Base-by-base conservation (phyloP, 2,888 invertebrate species). In the Silvanus unidentatus region DNA sequence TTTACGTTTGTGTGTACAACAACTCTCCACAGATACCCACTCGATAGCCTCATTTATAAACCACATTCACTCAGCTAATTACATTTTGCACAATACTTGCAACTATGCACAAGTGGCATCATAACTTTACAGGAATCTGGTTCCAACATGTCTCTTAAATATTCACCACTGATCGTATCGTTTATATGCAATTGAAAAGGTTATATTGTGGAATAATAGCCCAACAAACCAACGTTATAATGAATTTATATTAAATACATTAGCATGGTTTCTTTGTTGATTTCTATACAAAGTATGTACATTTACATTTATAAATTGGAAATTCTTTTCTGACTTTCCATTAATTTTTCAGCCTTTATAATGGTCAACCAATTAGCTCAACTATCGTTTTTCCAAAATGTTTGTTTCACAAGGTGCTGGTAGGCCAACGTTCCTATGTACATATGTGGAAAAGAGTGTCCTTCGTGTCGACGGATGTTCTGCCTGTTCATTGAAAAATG, bases 21-120 rank as follows among this genome's bases (percentile, higher is more conserved):
- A 46, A 41, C 37, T 14, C 47, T 44, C 42, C 50, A 53, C 50
- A 48, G 55, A 55, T 58, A 59, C 58, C 57, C 56, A 58, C 59
- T 57, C 57, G 59, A 61, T 59, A 59, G 57, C 57, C 59, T 54
- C 59, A 57, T 61, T 59, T 61, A 59, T 59, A 61, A 61, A 57
- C 54, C 57, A 58, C 59, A 60, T 62, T 62, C 60, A 60, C 58
- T 54, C 41, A 50, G 50, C 60, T 60, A 60, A 61, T 61, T 61
- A 56, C 61, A 47, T 56, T 60, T 61, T 58, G 54, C 59, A 59
- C 59, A 61, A 61, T 60, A 57, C 58, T 52, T 43, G 51, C 53
- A 57, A 50, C 52, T 53, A 56, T 55, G 52, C 54, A 46, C 53
- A 55, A 55, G 55, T 54, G 49, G 57, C 57, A 50, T 54, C 55